Evolutionary conservation across 2,113 vertebrate genomes (phyloP).

Genomic region (Pedionomus torquatus): DNA sequence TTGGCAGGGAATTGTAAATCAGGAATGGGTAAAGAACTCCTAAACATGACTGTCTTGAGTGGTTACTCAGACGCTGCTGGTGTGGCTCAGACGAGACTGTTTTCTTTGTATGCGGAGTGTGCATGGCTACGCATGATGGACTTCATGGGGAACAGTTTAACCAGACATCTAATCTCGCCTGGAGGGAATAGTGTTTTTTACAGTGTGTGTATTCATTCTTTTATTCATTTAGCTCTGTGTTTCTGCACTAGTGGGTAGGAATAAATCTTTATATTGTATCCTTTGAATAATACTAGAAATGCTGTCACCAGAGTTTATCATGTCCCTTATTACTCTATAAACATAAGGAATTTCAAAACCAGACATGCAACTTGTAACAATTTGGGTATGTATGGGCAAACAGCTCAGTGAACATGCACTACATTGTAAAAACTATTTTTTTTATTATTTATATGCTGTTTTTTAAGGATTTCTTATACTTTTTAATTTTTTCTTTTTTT

Average conservation of each 20-base stretch:
- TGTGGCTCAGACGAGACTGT: not conserved
- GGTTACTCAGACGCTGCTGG: not conserved
- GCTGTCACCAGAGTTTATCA: not conserved
- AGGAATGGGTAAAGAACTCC: not conserved
- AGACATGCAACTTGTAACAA: not conserved
- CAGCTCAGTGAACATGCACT: not conserved
- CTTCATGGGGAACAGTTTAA: slow-evolving; percentile 18
- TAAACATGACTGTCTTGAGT: not conserved
- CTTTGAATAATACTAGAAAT: not conserved
- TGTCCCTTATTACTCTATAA: not conserved
- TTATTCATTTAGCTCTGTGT: slow-evolving; percentile 27
- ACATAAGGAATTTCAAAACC: not conserved
- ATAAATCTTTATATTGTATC: slow-evolving; percentile 38
- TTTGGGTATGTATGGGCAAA: not conserved
- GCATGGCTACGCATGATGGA: not conserved
- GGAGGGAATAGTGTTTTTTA: slow-evolving; percentile 18
- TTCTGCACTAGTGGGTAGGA: slow-evolving; percentile 29
- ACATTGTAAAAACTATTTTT: not conserved
- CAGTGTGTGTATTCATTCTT: slow-evolving; percentile 1
- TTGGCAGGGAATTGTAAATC: not conserved
- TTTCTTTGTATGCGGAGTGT: not conserved
- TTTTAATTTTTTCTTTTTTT: not conserved
- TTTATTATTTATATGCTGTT: not conserved
- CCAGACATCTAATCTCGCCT: not conserved
- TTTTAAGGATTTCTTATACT: not conserved